Evolutionary conservation across 2,797 vertebrate species (phyloP).

Genomic region (Gadopsis bispinosus): DNA sequence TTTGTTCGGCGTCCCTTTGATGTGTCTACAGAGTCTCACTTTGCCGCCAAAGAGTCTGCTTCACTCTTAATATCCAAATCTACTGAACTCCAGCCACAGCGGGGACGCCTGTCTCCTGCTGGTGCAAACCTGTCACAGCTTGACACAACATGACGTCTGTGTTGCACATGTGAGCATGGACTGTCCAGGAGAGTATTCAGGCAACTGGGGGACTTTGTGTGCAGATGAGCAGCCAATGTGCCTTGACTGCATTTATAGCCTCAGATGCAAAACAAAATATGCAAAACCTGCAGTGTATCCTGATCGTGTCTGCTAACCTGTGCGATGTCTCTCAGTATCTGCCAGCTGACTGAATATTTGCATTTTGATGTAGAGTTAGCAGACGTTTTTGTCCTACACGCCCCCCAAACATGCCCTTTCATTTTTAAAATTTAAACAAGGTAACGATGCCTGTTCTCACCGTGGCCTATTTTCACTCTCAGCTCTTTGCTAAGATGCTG

Average conservation of each 20-base stretch:
- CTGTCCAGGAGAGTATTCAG: slow-evolving; percentile 31
- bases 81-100: not conserved
- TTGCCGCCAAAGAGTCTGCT: slow-evolving; percentile 3
- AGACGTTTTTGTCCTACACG: not conserved
- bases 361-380: not conserved
- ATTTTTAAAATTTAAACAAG: not conserved
- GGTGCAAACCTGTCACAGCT: slow-evolving; percentile 13
- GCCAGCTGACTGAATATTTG: not conserved
- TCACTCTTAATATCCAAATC: slow-evolving; percentile 9
- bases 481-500: not conserved
- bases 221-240: slow-evolving; percentile 70
- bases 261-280: slow-evolving; percentile 70
- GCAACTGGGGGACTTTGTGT: slow-evolving; percentile 23
- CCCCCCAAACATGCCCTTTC: not conserved
- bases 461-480: not conserved
- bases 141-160: slow-evolving; percentile 23
- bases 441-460: slow-evolving; percentile 4
- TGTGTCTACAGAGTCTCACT: slow-evolving; percentile 13
- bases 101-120: not conserved
- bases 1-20: not conserved
- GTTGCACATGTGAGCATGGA: slow-evolving; percentile 32
- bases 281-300: slow-evolving; percentile 56
- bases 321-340: slow-evolving; percentile 21
- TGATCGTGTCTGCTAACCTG: slow-evolving; percentile 19
- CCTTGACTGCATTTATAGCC: slow-evolving; percentile 73